phyloP scores from a whole-genome alignment of 2,888 invertebrate species.

The Lycaena phlaeas region DNA sequence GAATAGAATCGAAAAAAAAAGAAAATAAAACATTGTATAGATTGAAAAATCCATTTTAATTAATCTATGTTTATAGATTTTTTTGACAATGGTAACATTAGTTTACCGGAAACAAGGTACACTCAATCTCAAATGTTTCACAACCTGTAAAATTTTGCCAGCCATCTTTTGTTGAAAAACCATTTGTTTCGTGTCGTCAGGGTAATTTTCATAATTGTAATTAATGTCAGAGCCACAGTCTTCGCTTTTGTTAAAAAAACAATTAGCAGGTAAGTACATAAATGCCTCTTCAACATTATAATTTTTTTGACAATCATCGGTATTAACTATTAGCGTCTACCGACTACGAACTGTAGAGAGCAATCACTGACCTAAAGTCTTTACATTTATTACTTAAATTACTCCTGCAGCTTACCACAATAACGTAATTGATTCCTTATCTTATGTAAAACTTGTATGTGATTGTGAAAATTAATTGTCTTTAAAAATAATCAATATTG shows the following conservation, averaged over 20 bases:
- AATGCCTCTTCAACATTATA: conserved; percentile 23
- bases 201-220: conserved; percentile 85
- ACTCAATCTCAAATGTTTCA: conserved; percentile 71
- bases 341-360: conserved; percentile 30
- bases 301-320: conserved; percentile 33
- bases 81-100: conserved; percentile 35
- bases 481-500: conserved; percentile 69
- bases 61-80: too few species aligned
- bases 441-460: too few species aligned
- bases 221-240: conserved; percentile 97
- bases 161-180: conserved; percentile 83
- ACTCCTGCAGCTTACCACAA: conserved; percentile 31
- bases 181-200: conserved; percentile 81
- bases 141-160: conserved; percentile 73
- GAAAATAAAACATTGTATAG: too few species aligned
- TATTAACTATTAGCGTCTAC: conserved; percentile 39
- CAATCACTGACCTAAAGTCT: conserved; percentile 72
- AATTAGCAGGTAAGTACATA: conserved; percentile 88
- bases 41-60: too few species aligned
- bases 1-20: too few species aligned
- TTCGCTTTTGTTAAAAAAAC: conserved; percentile 94
- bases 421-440: too few species aligned
- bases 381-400: conserved; percentile 60
- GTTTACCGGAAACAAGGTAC: conserved; percentile 27
- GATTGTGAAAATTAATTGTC: too few species aligned